Evolutionary conservation across 1,140 invertebrate species (phyloP).

Genomic region (Frieseomelitta varia): DNA sequence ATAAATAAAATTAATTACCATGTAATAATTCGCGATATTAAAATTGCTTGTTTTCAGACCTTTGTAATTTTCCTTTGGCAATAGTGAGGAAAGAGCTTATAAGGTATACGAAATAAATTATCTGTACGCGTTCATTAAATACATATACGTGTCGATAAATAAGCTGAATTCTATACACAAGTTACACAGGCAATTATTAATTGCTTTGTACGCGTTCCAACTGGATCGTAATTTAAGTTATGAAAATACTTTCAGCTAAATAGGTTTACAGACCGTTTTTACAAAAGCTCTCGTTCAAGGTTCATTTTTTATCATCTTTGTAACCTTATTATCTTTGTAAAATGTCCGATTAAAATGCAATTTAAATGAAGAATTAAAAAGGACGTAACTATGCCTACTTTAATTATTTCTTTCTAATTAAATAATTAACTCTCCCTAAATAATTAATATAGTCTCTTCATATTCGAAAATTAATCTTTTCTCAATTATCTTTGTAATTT

Average conservation of each 20-base stretch:
- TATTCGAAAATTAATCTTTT: neutral
- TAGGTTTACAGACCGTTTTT: neutral
- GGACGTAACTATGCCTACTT: neutral
- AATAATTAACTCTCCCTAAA: neutral
- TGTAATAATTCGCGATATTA: neutral
- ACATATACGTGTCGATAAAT: neutral
- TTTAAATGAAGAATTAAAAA: no score
- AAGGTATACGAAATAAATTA: neutral
- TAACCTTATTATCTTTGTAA: no score
- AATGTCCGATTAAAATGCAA: neutral
- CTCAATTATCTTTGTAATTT: neutral
- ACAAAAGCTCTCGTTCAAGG: neutral
- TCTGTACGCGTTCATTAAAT: neutral
- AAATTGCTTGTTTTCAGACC: neutral
- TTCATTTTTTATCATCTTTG: neutral
- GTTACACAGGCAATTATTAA: neutral
- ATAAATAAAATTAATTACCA: neutral
- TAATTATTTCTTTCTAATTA: neutral
- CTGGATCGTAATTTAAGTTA: conserved; percentile 4
- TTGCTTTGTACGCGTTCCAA: neutral
- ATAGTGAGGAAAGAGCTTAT: neutral
- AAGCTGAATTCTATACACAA: no score
- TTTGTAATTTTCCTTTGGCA: neutral
- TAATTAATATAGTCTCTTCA: neutral
- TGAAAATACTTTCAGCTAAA: neutral